Conservation (phyloP, 2,797 vertebrate species). For the Prionace glauca region DNA sequence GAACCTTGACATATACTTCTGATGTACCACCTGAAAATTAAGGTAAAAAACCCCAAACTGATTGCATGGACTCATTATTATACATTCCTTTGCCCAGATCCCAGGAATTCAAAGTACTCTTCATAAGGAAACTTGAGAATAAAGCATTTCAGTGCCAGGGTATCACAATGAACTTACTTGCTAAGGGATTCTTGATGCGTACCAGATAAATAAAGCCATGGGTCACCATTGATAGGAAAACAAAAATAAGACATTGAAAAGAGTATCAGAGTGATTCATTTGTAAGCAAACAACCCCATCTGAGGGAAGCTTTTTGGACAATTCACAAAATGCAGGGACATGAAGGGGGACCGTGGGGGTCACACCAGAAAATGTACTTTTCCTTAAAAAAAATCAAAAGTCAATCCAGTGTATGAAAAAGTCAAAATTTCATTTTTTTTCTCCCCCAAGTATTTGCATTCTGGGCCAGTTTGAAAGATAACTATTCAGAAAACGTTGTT, state of each 20-base stretch:
- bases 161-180: not conserved
- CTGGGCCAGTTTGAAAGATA: not conserved
- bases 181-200: not conserved
- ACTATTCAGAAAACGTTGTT: not conserved
- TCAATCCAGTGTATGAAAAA: not conserved
- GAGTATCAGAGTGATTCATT: not conserved
- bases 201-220: not conserved
- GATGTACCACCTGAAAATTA: not conserved
- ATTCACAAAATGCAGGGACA: not conserved
- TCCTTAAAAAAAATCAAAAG: not conserved
- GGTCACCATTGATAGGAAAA: not conserved
- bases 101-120: not conserved
- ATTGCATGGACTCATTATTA: not conserved
- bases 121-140: not conserved
- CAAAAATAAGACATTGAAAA: not conserved
- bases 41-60: not conserved
- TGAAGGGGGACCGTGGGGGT: not conserved
- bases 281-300: not conserved
- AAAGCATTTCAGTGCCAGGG: not conserved
- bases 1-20: not conserved
- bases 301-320: not conserved
- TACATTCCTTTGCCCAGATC: not conserved
- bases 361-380: not conserved
- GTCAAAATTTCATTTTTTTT: not conserved
- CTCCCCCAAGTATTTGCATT: not conserved